Percentiles rank a stretch among this genome's conserved stretches.
These are phyloP conservation scores for Malacoraja senta DNA, from an alignment of 2,797 vertebrate genomes.

Conservation along the genomic window DNA sequence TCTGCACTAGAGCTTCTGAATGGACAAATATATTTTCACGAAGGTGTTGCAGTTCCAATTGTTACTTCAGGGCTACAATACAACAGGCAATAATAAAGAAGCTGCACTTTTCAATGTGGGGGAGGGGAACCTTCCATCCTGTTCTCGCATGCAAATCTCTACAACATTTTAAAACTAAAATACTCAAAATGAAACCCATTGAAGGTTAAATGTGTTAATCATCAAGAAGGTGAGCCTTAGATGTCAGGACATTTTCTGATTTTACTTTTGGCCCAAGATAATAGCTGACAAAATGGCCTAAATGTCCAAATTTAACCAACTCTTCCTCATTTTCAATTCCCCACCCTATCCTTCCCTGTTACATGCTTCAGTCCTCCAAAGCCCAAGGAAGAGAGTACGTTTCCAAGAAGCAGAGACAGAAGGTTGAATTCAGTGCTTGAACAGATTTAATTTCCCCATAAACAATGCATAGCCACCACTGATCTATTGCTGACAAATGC, in stretches of 20 bases:
- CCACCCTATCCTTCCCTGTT: neutral
- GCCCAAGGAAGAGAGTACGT: neutral
- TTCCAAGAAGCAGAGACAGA: neutral
- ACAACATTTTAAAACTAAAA: neutral
- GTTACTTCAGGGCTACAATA: neutral
- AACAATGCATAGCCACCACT: neutral
- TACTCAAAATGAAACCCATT: neutral
- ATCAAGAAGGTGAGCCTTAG: neutral
- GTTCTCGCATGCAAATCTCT: neutral
- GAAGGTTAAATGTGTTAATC: neutral
- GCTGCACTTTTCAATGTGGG: neutral
- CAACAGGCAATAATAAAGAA: neutral
- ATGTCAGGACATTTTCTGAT: neutral
- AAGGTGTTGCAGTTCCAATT: neutral
- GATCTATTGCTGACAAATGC: neutral
- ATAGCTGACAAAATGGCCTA: neutral
- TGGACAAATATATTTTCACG: neutral
- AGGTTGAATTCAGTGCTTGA: neutral
- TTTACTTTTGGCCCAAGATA: neutral
- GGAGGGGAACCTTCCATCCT: neutral
- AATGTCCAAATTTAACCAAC: neutral
- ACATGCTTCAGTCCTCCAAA: neutral
- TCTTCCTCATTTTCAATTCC: neutral
- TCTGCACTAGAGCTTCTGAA: neutral
- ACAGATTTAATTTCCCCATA: neutral